Conservation (phyloP, 2,797 vertebrate species). For the Pseudocheirus occidentalis region DNA sequence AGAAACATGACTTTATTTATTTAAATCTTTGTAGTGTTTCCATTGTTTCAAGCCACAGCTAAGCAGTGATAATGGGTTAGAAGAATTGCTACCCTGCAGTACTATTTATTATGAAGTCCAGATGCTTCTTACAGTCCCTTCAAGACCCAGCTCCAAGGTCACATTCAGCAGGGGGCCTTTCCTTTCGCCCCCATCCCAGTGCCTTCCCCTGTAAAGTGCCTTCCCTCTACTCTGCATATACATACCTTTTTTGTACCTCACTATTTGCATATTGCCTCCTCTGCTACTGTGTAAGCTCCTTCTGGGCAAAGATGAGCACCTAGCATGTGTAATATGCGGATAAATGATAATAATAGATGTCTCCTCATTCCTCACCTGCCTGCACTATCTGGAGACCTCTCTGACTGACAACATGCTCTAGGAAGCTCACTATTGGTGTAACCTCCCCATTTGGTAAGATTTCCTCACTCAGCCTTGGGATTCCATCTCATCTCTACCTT, state of each 20-base stretch:
- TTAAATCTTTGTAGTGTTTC: not conserved
- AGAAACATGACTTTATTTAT: not conserved
- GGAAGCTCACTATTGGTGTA: not conserved
- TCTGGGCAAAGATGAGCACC: not conserved
- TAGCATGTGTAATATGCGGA: not conserved
- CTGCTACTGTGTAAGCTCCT: not conserved
- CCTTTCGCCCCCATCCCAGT: not conserved
- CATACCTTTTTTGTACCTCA: not conserved
- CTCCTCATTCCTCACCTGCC: not conserved
- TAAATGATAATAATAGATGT: not conserved
- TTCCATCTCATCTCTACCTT: not conserved
- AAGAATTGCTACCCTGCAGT: constrained; percentile 5
- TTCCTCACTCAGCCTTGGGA: not conserved
- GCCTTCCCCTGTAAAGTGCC: not conserved
- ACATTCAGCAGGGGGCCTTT: too few relatives aligned
- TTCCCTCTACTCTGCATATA: not conserved
- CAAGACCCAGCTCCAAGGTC: not conserved
- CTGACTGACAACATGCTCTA: not conserved
- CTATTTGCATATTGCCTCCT: not conserved
- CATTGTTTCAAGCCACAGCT: not conserved
- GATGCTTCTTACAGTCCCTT: not conserved
- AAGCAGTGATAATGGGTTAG: not conserved
- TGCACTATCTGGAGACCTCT: not conserved
- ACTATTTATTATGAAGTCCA: not conserved
- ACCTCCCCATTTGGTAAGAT: not conserved